Evolutionary conservation across 2,797 vertebrate species (phyloP).

Genomic region (Chaetodon trifasciatus): DNA sequence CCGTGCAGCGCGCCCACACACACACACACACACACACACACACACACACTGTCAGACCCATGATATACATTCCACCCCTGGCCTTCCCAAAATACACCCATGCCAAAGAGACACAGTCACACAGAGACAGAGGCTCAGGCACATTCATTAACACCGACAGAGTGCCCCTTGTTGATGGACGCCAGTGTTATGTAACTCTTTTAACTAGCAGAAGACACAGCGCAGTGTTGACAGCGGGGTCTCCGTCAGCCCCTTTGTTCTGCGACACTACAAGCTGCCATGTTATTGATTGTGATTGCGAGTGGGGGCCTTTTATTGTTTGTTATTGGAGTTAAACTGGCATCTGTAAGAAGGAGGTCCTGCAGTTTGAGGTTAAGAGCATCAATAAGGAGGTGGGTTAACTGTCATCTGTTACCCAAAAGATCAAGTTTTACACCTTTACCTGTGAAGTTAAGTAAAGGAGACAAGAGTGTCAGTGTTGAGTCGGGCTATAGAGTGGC

Average conservation of each 20-base stretch:
- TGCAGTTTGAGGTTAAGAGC: not conserved
- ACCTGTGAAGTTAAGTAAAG: not conserved
- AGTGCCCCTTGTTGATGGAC: constrained; percentile 57
- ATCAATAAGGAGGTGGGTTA: not conserved
- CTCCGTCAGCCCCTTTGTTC: constrained; percentile 14
- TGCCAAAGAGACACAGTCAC: constrained; percentile 11
- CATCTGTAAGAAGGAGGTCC: constrained; percentile 3
- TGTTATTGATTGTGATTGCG: not conserved
- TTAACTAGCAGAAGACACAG: constrained; percentile 24
- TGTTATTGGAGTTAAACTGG: not conserved
- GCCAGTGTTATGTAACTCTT: constrained; percentile 3
- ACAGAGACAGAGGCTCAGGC: constrained; percentile 20
- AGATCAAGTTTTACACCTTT: not conserved
- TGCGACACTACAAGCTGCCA: constrained; percentile 18
- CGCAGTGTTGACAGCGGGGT: constrained; percentile 13
- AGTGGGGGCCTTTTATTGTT: too few relatives aligned
- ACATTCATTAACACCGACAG: constrained; percentile 33
- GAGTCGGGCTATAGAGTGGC: too few relatives aligned
- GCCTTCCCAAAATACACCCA: constrained; percentile 38
- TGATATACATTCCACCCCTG: constrained; percentile 32
- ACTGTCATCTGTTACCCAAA: not conserved
- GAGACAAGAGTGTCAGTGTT: not conserved
- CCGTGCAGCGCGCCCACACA: constrained; percentile 25
- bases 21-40: constrained; percentile 28
- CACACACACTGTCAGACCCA: constrained; percentile 31